phyloP scores from a whole-genome alignment of 2,113 vertebrate genomes.

The Lycocorax pyrrhopterus region DNA sequence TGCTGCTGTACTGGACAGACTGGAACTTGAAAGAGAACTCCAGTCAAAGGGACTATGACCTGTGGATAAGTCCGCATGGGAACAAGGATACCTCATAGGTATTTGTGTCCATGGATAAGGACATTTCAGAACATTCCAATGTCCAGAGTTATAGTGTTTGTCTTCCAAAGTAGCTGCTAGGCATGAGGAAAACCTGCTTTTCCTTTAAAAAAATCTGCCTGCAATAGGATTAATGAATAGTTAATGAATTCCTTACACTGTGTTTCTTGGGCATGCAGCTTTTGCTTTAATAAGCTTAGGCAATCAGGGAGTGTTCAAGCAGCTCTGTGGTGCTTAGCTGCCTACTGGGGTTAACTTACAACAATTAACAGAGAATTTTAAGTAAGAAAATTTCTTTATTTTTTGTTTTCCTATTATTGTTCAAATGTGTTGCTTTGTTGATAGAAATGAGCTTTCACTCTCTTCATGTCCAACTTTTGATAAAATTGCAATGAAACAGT shows the following conservation, averaged over 20 bases:
- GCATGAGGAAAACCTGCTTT: not conserved
- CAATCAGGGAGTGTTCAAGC: not conserved
- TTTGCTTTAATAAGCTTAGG: not conserved
- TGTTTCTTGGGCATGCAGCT: not conserved
- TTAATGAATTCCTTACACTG: not conserved
- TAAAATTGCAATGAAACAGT: not conserved
- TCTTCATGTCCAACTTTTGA: not conserved
- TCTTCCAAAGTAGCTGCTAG: not conserved
- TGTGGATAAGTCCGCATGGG: accelerated
- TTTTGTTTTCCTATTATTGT: not conserved
- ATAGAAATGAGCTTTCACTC: not conserved
- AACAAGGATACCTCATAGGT: not conserved
- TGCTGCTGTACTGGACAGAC: not conserved
- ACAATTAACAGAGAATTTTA: not conserved
- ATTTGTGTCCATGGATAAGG: not conserved
- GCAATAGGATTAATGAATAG: not conserved
- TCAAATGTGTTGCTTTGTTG: not conserved
- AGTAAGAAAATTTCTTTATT: not conserved
- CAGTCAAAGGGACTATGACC: not conserved
- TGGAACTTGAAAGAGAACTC: not conserved
- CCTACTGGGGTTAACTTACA: not conserved
- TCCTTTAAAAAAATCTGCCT: not conserved
- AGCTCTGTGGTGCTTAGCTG: not conserved
- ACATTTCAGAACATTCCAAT: not conserved
- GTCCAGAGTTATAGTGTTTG: not conserved